Base-by-base conservation (phyloP, 2,113 vertebrate species). In the Aplodontia rufa region DNA sequence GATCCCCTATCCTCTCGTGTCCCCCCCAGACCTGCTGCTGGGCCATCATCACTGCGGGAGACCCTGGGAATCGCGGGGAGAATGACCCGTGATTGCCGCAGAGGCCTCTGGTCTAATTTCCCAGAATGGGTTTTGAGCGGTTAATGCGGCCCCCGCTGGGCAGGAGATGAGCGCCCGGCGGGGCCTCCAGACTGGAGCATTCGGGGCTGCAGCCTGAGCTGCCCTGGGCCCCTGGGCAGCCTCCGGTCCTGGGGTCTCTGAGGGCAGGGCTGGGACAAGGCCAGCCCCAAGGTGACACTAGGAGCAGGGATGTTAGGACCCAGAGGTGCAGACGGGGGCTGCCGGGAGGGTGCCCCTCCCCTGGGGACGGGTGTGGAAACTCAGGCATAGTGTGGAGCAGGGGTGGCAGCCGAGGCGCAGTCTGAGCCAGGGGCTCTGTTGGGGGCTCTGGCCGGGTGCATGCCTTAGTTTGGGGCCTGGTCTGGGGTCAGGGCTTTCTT, bases 81-180 rank as follows among this genome's bases (percentile, higher is more conserved):
- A 98, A 98, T 98, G 98, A 98, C 98, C 97, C 92, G 87, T 98
- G 98, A 99, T 99, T 98, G 98, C 98, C 87, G 96, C 98, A 93
- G 97, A 98, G 98, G 98, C 96, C 98, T 96, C 83, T 81, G 97
- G 98, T 98, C 98, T 98, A 98, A 99, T 99, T 99, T 98, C 98
- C 89, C 97, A 91, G 97, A 98, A 98, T 98, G 98, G 96, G 98
- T 98, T 98, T 98, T 98, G 97, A 98, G 98, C 98, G 72, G 97
- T 98, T 98, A 98, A 98, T 98, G 98, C 96, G 90, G 98, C 98
- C 97, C 98, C 98, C 24, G 95, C 98, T 98, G 98, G 78, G 98
- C 97, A 58, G 93, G 98, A 98, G 98, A 98, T 98, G 98, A 98
- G 98, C 96, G 71, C 98, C 92, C 97, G 93, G 98, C 98, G 75